Base-by-base conservation (phyloP, 2,797 vertebrate genomes). In the Paguma larvata region DNA sequence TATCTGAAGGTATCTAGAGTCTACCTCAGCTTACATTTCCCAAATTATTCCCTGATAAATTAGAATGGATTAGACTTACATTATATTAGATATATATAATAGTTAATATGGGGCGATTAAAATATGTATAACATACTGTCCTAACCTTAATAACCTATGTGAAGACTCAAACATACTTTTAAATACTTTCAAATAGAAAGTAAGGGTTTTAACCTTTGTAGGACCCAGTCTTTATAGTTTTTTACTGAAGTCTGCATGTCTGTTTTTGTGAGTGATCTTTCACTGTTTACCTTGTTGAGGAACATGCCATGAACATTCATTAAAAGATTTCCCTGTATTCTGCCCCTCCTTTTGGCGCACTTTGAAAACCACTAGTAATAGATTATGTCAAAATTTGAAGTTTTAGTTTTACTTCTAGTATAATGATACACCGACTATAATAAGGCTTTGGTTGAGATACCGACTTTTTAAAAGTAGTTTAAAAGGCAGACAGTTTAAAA, bases 381-480 rank as follows among this genome's bases (percentile, higher is more conserved):
- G 10, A 44, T 53, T 77, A 90, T 51, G 68, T 4, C 32, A 41
- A 82, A 25, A 82, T 78, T 34, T 93, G 53, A 95, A 92, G 51
- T 89, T 87, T 79, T 75, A 92, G 70, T 93, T 85, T 83, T 94
- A 91, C 18, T 86, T 90, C 41, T 25, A 68, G 4, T 96, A 30
- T 89, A 91, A 82, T 85, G 41, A 70, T 68, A 95, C 15, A 48
- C 44, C 41, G 89, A 51, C 0, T 72, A 23, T 16, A 89, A 68
- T 53, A 59, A 59, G 21, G 18, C 62, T 85, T 88, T 84, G 72
- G 38, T 70, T 92, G 46, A 91, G 44, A 88, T 80, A 59, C 73
- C n/a, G 94, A 44, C 27, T 96, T 94, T 77, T 87, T 93, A 91
- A 96, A 80, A 95, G 48, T 18, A 86, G 14, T 90, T 93, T 87